Evolutionary conservation across 2,113 vertebrate species (phyloP).

Genomic region (Macrotus californicus): DNA sequence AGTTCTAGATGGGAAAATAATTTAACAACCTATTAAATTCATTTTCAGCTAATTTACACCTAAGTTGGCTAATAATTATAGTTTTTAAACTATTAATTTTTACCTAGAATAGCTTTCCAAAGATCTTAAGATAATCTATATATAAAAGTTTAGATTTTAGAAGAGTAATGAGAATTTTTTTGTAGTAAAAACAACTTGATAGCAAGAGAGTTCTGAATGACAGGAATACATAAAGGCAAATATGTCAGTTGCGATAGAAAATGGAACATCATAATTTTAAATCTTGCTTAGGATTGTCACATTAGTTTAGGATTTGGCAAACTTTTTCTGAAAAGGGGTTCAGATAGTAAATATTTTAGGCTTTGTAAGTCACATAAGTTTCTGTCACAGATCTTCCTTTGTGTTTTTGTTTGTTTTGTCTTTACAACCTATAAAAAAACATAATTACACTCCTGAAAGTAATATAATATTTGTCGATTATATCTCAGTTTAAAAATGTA

Average conservation of each 20-base stretch:
- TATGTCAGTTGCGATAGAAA: background rate
- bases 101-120: background rate
- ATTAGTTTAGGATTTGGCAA: background rate
- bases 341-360: slow-evolving; percentile 14
- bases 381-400: background rate
- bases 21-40: background rate
- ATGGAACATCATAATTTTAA: background rate
- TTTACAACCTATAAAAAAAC: background rate
- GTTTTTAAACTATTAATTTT: slow-evolving; percentile 23
- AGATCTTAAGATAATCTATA: background rate
- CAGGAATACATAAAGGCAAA: background rate
- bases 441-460: background rate
- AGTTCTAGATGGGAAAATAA: background rate
- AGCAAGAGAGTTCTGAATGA: slow-evolving; percentile 3
- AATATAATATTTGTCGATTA: background rate
- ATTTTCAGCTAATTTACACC: slow-evolving; percentile 20
- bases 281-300: background rate
- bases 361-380: background rate
- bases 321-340: background rate
- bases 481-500: background rate
- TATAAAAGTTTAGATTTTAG: slow-evolving; percentile 4
- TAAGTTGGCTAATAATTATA: background rate
- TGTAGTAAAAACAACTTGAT: slow-evolving; percentile 12
- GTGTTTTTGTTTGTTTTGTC: background rate
- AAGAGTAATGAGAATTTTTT: background rate